A percentile compares a stretch with the other conserved stretches of the same genome.
phyloP scores from a whole-genome alignment of 1,140 invertebrate species.

The Lepidurus packardi region DNA sequence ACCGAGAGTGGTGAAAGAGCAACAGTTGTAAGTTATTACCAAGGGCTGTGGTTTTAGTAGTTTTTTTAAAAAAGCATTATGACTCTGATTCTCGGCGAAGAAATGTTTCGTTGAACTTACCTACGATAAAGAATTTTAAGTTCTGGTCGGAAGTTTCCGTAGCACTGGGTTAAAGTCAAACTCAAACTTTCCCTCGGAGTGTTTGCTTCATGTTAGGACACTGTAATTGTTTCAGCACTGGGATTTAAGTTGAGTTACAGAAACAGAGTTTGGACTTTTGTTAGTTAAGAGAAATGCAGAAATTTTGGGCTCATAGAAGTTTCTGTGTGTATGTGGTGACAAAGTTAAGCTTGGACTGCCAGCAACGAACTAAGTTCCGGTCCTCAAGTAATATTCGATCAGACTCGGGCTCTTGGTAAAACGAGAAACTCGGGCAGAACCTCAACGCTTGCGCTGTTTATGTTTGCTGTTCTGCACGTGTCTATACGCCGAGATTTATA shows the following conservation, averaged over 20 bases:
- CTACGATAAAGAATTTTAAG: no score
- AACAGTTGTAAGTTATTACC: background rate
- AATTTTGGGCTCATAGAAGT: background rate
- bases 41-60: background rate
- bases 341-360: background rate
- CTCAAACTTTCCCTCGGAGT: no score
- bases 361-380: slow-evolving; percentile 18
- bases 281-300: background rate
- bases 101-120: no score
- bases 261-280: no score
- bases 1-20: background rate
- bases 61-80: no score
- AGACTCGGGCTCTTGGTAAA: background rate
- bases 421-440: background rate
- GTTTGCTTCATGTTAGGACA: no score
- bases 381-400: background rate
- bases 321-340: background rate
- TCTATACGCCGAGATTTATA: background rate
- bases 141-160: no score
- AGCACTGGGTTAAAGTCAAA: no score
- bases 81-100: no score
- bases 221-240: no score
- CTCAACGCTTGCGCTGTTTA: background rate
- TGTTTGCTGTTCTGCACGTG: background rate
- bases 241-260: no score